Evolutionary conservation across 2,888 invertebrate species (phyloP), one percentile per base, ranked within the genome.

Genomic region (Harpagoxenus sublaevis): DNA sequence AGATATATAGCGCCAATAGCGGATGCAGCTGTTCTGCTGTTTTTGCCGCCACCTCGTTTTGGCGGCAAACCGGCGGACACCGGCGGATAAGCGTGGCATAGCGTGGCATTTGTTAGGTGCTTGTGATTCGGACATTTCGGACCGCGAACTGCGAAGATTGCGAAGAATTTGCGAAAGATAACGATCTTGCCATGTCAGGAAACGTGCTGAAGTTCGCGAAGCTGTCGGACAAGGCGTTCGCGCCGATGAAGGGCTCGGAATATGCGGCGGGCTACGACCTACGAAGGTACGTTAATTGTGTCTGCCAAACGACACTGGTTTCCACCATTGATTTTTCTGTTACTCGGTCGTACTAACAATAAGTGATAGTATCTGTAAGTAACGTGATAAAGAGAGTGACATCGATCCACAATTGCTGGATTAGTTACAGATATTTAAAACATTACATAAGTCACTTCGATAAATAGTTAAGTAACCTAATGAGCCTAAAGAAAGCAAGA

Each of bases 241-340:
- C 97, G 3, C 99, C 99, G 0, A 95, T 97, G 0, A 98, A 97
- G 94, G 99, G 98, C 1, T 99, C 99, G 0, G 96, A 96, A 83
- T 96, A 97, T 92, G 98, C 99, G 12, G 99, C 99, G 78, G 99
- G 99, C 53, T 98, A 97, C 93, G 99, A 99, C 96, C 95, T 99
- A 75, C 97, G 96, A 95, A 98, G 98, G 98, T 97, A 95, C 89
- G 74, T 73, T 23, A 23, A 23, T n/a, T n/a, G n/a, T 15, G 23
- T 62, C 18, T 28, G 1, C 42, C 12, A 15, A 28, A 18, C 2
- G 3, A 55, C 10, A 18, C 9, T 23, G 23, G 31, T 42, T 31
- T 23, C 10, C 45, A 42, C 15, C 0, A 12, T 12, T 66, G 28
- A 28, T 2, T 66, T 45, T 28, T 1, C 66, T 28, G 12, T 23